Evolutionary conservation across 2,888 invertebrate genomes (phyloP), one percentile per base, ranked within the genome.

Genomic region (Acanthosoma haemorrhoidale): DNA sequence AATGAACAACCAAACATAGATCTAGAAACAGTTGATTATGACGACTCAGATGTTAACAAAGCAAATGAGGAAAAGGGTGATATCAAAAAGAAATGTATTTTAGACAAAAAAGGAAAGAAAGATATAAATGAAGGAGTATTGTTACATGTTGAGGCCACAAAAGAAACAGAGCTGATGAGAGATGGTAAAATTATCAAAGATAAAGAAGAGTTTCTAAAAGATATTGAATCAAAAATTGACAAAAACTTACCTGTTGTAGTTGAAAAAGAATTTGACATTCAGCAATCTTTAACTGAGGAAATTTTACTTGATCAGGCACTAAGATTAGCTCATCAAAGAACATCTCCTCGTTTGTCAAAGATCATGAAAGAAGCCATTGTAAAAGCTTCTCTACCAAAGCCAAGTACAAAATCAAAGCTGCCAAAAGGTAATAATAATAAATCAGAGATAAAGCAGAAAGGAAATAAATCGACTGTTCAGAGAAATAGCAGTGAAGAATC

Each of bases 201-300:
- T 18, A 67, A 67, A 25, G 34, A 67, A 18, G 67, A 51, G 21
- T 57, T 32, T 16, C 16, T 67, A 9, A 67, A 67, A 67, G 51
- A 57, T n/a, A 67, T 57, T 34, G 51, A 51, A 31, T 67, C 67
- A 2, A 67, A 67, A 51, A 67, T 67, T 43, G 67, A 67, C 4
- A 9, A 34, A 18, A 57, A 67, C 36, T 16, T 36, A 18, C 67
- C 67, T n/a, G 57, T 57, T 18, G 67, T 41, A 9, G 67, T 57
- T n/a, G 63, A 63, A 34, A 67, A 51, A 34, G 67, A 67, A 8
- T 51, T 67, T 67, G 67, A 67, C 51, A 67, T 67, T 43, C 67
- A 67, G 25, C 67, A 67, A 18, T 67, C 67, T 34, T 57, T 67
- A 36, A 67, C 67, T 43, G 67, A 67, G 51, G 67, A 67, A 21